Evolutionary conservation across 30 jellyfish, hydroid and myxozoan genomes (phyloP), one percentile per base, ranked within the genome.

Genomic region (Hydractinia symbiolongicarpus): DNA sequence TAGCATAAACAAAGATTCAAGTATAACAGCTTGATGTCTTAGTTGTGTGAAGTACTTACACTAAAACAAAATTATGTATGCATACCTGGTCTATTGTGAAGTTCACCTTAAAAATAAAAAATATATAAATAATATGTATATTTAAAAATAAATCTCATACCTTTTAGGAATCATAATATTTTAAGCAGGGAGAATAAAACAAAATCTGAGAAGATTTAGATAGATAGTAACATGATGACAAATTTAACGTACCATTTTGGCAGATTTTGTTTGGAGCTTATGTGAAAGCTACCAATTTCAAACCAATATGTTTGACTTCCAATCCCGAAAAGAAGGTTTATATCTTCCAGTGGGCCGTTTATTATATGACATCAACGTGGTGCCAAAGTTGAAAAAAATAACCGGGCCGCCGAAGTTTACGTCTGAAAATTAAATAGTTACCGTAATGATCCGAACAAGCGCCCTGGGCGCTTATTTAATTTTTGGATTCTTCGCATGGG

Each of bases 61-160:
- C 50, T 20, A 50, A 62, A 19, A 61, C 62, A 14, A 79, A 64
- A 79, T 57, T 1, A 9, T 10, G 49, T 5, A 56, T 5, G 44
- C 95, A 56, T 74, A 90, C 97, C 97, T 91, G 98, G 87, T 91
- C 98, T 67, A 86, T 84, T 72, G 95, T 93, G 89, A 93, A 93
- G 91, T 87, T 93, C 94, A 93, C 98, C 98, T 93, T 58, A 64
- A 75, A 82, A 83, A 55, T 40, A 73, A 67, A 83, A 52, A 72
- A 64, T 50, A 76, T 73, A 74, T 73, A 16, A 55, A 16, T 40
- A 7, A n/a, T 30, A 62, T 8, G 51, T 8, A 40, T 50, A 4
- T 44, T 14, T 61, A 6, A 7, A 64, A 13, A 7, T 7, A 16
- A 58, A 58, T 58, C 69, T 11, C 17, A 58, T 58, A 11, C 69